phyloP scores from a whole-genome alignment of 1,140 invertebrate species.

The Plectrocnemia conspersa region DNA sequence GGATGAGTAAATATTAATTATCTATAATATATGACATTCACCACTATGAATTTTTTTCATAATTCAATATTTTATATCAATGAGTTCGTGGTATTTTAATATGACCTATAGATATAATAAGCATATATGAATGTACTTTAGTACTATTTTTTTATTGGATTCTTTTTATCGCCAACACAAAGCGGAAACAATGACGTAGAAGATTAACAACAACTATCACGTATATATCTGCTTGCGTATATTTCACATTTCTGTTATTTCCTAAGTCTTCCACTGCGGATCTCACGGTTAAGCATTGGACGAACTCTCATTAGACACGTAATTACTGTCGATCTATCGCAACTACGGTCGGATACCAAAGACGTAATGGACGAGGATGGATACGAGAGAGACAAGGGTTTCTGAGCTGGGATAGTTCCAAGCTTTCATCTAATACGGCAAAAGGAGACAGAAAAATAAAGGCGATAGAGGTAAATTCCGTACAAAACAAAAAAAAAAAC shows the following conservation, averaged over 20 bases:
- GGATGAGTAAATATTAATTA: too few relatives aligned
- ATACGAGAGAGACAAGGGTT: conserved; percentile 13
- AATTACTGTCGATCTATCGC: conserved; percentile 31
- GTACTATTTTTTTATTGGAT: too few relatives aligned
- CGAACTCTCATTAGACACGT: conserved; percentile 31
- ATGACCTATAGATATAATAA: too few relatives aligned
- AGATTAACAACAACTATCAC: conserved; percentile 18
- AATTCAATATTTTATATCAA: too few relatives aligned
- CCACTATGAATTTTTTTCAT: too few relatives aligned
- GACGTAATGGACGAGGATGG: conserved; percentile 15
- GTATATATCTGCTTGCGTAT: conserved; percentile 9
- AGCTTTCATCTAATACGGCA: conserved; percentile 1
- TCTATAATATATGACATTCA: too few relatives aligned
- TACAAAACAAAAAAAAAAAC: background rate
- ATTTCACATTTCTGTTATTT: conserved; percentile 9
- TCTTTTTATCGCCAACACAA: too few relatives aligned
- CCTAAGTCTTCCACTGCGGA: background rate
- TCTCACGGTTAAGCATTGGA: conserved; percentile 12
- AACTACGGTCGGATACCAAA: conserved; percentile 12
- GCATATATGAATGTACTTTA: too few relatives aligned
- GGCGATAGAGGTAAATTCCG: background rate
- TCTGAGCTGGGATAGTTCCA: conserved; percentile 1
- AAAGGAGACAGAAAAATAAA: background rate
- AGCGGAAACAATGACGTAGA: conserved; percentile 13
- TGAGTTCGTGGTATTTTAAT: too few relatives aligned